These are phyloP conservation scores for Holacanthus passer DNA, from an alignment of 2,113 vertebrate species.

Conservation along the genomic window DNA sequence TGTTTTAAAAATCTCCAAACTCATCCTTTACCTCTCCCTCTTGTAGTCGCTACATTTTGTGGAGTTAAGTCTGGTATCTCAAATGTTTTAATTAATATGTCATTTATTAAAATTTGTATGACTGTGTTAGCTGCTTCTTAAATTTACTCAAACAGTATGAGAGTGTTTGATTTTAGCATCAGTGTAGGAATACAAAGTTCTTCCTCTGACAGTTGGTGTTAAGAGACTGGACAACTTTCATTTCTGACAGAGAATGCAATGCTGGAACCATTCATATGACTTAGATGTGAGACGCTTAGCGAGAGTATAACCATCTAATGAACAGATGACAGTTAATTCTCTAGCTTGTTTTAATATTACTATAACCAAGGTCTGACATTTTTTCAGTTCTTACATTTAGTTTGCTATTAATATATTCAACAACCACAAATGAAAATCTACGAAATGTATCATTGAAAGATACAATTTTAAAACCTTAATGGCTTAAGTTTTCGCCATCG, in stretches of 20 bases:
- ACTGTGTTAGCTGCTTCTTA: background rate
- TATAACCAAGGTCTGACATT: background rate
- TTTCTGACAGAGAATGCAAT: background rate
- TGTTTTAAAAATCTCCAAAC: background rate
- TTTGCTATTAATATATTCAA: too few species aligned
- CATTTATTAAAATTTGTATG: background rate
- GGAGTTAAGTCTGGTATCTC: background rate
- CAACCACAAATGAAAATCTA: too few species aligned
- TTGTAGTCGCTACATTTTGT: background rate
- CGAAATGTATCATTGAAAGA: too few species aligned
- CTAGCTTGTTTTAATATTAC: background rate
- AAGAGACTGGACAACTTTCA: background rate
- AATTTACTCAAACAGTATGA: background rate
- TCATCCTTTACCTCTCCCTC: background rate
- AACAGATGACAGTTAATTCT: background rate
- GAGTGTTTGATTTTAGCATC: background rate
- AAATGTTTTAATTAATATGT: background rate
- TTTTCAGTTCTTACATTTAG: too few species aligned
- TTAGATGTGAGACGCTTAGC: background rate
- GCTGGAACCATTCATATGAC: background rate
- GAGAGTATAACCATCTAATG: background rate
- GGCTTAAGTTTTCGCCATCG: too few species aligned
- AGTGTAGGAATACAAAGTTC: background rate
- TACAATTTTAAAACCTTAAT: too few species aligned
- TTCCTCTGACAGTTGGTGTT: slow-evolving; percentile 2